Conservation (phyloP, 1,140 invertebrate genomes). For the Dendroctonus valens region DNA sequence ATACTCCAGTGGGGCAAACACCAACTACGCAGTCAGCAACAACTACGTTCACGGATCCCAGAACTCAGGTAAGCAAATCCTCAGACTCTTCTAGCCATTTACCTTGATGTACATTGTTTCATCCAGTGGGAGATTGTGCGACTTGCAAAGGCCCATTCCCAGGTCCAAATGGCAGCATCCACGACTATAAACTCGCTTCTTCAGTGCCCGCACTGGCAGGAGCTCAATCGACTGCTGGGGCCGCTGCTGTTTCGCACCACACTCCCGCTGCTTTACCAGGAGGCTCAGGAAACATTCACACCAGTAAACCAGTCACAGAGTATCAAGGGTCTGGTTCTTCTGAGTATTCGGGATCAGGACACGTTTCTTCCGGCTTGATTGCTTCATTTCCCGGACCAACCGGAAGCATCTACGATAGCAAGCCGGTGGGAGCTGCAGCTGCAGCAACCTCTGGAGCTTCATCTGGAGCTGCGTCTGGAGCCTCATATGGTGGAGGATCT, state of each 20-base stretch:
- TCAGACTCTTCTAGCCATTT: not conserved
- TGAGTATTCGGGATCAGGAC: not conserved
- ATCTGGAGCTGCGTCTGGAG: not conserved
- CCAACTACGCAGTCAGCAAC: slow-evolving; percentile 7
- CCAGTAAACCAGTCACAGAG: slow-evolving; percentile 23
- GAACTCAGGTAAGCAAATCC: slow-evolving; percentile 1
- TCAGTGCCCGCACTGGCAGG: not conserved
- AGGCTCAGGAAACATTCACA: slow-evolving; percentile 27
- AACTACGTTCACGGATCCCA: not conserved
- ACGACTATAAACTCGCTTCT: slow-evolving; percentile 35
- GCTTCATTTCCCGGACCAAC: slow-evolving; percentile 29
- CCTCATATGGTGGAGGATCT: not conserved
- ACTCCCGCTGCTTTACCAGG: slow-evolving; percentile 23
- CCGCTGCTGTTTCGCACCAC: not conserved
- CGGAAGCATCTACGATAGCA: slow-evolving; percentile 32
- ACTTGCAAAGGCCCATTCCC: slow-evolving; percentile 40
- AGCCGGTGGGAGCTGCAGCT: slow-evolving; percentile 21
- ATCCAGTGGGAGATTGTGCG: slow-evolving; percentile 10
- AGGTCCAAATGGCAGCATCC: slow-evolving; percentile 40
- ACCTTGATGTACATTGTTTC: not conserved
- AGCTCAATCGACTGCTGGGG: not conserved
- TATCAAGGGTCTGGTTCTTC: not conserved
- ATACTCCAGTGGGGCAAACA: slow-evolving; percentile 9
- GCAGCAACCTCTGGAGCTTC: slow-evolving; percentile 1
- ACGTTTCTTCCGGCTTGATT: slow-evolving; percentile 21